Evolutionary conservation across 2,797 vertebrate species (phyloP), one percentile per base, ranked within the genome.

Genomic region (Pseudochaenichthys georgianus): DNA sequence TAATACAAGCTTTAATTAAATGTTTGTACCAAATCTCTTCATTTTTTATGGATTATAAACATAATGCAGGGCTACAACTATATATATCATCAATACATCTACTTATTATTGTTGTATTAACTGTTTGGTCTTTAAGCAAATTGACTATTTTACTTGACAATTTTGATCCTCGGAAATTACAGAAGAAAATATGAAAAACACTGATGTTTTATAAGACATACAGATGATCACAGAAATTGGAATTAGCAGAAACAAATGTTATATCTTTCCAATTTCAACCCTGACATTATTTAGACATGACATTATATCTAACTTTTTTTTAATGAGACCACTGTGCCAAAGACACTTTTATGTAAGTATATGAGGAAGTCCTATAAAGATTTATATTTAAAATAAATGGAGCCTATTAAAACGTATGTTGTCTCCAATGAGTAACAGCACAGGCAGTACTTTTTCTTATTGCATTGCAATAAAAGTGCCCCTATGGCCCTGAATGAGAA

Each of bases 371-470:
- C 15, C 0, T 43, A 13, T 64, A 52, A 12, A 51, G 62, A 43
- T 13, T 1, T 7, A 63, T 52, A 15, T 41, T 9, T 51, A 28
- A 73, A 55, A 70, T 38, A 73, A 55, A 70, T 38, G 1, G 4
- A 61, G 11, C 15, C 43, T 52, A 3, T 15, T 48, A 17, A 67
- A 21, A 9, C 42, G 46, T 0, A 9, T 41, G 12, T 45, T 23
- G 19, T 57, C 15, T 53, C 8, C 31, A 55, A 21, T 48, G 17
- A 47, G 8, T 31, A 59, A 60, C 59, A 53, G 15, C 9, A 47
- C 12, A 70, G 65, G 42, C 13, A 53, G 8, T 51, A 13, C 2
- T 47, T 54, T 43, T 10, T 23, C 10, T 81, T 62, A 62, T 70
- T 64, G n/a, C 9, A 61, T 1, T n/a, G 16, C 63, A 53, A 38